Conservation (phyloP, 2,113 vertebrate genomes). For the Micromys minutus region DNA sequence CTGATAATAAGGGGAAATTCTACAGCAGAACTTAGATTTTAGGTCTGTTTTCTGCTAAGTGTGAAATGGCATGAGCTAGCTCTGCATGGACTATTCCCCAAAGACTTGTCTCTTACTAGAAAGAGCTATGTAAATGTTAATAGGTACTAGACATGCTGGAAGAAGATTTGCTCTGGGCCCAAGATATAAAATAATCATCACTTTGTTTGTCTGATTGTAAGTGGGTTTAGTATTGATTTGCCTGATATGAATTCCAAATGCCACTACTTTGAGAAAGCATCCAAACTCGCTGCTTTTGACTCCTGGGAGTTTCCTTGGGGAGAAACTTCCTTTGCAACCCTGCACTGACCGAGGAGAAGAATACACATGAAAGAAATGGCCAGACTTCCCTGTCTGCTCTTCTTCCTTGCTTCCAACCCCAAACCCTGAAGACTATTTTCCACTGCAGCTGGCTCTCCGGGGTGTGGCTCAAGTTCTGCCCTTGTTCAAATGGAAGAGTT, state of each 20-base stretch:
- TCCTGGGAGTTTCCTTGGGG: constrained; percentile 50
- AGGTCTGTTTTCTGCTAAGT: constrained; percentile 48
- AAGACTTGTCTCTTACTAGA: constrained; percentile 74
- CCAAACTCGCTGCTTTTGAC: constrained; percentile 68
- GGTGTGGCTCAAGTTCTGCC: neutral
- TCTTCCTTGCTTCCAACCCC: neutral
- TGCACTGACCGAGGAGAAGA: constrained; percentile 45
- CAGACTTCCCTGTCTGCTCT: neutral
- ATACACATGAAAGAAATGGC: neutral
- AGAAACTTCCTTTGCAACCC: constrained; percentile 57
- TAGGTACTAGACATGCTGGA: constrained; percentile 73
- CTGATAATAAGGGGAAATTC: constrained; percentile 55
- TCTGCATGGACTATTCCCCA: constrained; percentile 54
- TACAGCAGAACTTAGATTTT: constrained; percentile 50
- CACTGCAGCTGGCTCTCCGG: neutral
- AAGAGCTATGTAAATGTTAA: constrained; percentile 75
- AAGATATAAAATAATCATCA: constrained; percentile 77
- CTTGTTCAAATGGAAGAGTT: neutral
- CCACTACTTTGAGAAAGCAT: constrained; percentile 52
- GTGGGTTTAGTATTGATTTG: constrained; percentile 74
- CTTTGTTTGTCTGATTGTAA: constrained; percentile 72
- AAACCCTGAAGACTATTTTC: neutral
- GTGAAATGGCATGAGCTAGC: constrained; percentile 68
- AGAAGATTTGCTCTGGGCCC: constrained; percentile 63
- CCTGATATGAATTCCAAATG: constrained; percentile 74